Base-by-base conservation (phyloP, 2,888 invertebrate genomes). In the Thymelicus sylvestris region DNA sequence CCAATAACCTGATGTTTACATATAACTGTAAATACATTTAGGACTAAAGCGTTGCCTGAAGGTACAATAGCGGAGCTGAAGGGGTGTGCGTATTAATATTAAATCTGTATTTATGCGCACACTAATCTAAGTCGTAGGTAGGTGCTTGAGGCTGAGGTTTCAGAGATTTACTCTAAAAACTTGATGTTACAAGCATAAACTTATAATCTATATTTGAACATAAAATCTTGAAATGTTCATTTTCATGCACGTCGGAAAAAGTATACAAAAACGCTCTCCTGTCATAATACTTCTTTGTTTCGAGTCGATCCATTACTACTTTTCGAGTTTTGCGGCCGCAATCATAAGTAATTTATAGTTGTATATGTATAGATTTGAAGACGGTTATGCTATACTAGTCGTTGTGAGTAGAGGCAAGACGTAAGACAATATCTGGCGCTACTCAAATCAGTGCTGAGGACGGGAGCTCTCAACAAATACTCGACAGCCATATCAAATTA, bases 401-500 rank as follows among this genome's bases (percentile, higher is more conserved):
- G n/a, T 50, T 10, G n/a, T 10, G n/a, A 39, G 59, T 13, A 38
- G 38, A 39, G 15, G 15, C 50, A 50, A 50, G 50, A 50, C 15
- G 55, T n/a, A 44, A 66, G 44, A 7, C 41, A 57, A 66, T 52
- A 44, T 44, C 19, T 57, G 8, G 41, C 39, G 19, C 41, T 41
- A 38, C 66, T 66, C 66, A 57, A 66, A 57, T 66, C 57, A 39
- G 44, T 19, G 57, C 8, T 7, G 44, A 57, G 66, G 66, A 39
- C 66, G 38, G 15, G 59, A 60, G 59, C 60, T 12, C 60, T 67
- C 67, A 10, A 44, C 15, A 24, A 31, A 24, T n/a, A 38, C 38
- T 24, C 66, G 47, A 66, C 24, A 59, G 59, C 66, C n/a, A 13
- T 64, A 64, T 64, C 63, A 38, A 64, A 64, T 64, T 48, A 64